Percentiles rank a stretch among this genome's conserved stretches.
These are phyloP conservation scores for Abrostola tripartita DNA, from an alignment of 2,888 invertebrate species.

Conservation along the genomic window DNA sequence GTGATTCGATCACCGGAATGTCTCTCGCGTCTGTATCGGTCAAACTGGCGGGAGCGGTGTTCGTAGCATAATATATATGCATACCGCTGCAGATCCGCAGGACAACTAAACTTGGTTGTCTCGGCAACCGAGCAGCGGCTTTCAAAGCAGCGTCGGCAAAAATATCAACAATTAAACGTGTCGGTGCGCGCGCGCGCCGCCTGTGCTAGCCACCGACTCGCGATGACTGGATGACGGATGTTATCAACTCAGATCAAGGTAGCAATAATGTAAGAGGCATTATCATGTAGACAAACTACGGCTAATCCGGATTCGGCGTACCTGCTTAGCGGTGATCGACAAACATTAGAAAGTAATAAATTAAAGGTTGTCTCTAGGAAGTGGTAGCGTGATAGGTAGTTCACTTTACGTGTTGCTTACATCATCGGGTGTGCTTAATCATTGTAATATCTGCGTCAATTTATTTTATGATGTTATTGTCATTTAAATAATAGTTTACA, in stretches of 20 bases:
- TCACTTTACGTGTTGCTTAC: slow-evolving; percentile 11
- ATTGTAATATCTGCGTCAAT: slow-evolving; percentile 17
- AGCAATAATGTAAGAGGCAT: slow-evolving; percentile 53
- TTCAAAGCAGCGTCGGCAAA: slow-evolving; percentile 66
- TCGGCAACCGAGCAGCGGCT: slow-evolving; percentile 65
- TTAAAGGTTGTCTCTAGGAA: slow-evolving; percentile 13
- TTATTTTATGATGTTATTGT: slow-evolving; percentile 4
- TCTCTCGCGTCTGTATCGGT: slow-evolving; percentile 54
- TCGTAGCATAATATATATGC: slow-evolving; percentile 78
- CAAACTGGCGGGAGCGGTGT: slow-evolving; percentile 63
- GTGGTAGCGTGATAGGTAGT: not conserved
- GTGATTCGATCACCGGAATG: slow-evolving; percentile 43
- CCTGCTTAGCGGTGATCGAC: slow-evolving; percentile 20
- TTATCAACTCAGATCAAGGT: slow-evolving; percentile 65
- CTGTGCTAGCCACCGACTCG: slow-evolving; percentile 48
- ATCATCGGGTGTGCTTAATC: slow-evolving; percentile 17
- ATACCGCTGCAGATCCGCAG: slow-evolving; percentile 68
- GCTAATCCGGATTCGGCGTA: slow-evolving; percentile 43
- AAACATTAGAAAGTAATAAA: slow-evolving; percentile 47
- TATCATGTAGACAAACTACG: slow-evolving; percentile 56
- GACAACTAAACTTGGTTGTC: slow-evolving; percentile 70
- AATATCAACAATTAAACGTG: slow-evolving; percentile 68
- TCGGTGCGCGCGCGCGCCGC: slow-evolving; percentile 62
- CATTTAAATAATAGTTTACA: not conserved
- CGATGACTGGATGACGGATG: slow-evolving; percentile 54